These are phyloP conservation scores for Grapholita molesta DNA, from an alignment of 1,140 invertebrate genomes.

Conservation along the genomic window DNA sequence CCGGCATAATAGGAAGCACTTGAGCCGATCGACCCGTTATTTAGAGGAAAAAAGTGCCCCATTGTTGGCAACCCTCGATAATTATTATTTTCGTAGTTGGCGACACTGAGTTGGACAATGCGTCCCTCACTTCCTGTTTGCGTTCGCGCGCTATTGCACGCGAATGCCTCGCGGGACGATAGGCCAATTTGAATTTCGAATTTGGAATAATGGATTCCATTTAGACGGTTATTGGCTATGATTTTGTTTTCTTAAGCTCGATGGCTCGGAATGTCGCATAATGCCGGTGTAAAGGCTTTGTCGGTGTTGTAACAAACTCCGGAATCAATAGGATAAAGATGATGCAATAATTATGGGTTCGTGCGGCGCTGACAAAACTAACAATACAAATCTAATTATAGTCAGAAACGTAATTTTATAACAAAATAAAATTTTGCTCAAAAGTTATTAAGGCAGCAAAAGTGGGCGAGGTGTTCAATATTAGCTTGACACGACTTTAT, in stretches of 20 bases:
- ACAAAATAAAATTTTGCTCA: neutral
- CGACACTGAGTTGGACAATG: slow-evolving; percentile 70
- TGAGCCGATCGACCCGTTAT: slow-evolving; percentile 72
- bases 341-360: neutral
- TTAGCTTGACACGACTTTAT: too few species aligned
- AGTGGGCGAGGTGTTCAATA: too few species aligned
- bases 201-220: slow-evolving; percentile 59
- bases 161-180: slow-evolving; percentile 61
- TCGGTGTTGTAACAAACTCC: slow-evolving; percentile 5
- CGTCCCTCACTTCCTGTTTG: slow-evolving; percentile 73
- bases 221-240: slow-evolving; percentile 48
- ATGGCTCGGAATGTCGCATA: slow-evolving; percentile 17
- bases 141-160: slow-evolving; percentile 75
- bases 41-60: slow-evolving; percentile 54
- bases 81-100: slow-evolving; percentile 77
- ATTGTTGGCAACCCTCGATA: slow-evolving; percentile 69
- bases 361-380: neutral
- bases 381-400: neutral
- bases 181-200: slow-evolving; percentile 74
- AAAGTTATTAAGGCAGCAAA: too few species aligned
- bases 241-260: slow-evolving; percentile 49
- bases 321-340: neutral
- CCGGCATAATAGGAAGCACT: slow-evolving; percentile 72
- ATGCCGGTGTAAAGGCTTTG: slow-evolving; percentile 24
- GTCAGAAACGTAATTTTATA: neutral